These are phyloP conservation scores for Geotrypetes seraphini DNA, from an alignment of 2,797 vertebrate species.

Conservation along the genomic window DNA sequence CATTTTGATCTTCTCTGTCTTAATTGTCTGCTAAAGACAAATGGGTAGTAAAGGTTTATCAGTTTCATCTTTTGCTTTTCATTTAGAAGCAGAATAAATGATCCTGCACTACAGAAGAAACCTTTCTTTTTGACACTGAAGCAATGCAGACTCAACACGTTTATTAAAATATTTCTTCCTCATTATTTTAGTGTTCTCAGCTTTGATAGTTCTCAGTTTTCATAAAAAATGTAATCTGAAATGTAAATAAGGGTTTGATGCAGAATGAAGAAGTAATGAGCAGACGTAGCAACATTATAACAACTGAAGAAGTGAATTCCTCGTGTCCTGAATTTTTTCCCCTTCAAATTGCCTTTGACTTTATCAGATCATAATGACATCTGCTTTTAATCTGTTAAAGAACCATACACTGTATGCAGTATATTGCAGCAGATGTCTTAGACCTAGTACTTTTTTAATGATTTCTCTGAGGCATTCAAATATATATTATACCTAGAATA, in stretches of 20 bases:
- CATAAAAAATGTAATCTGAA: slow-evolving; percentile 83
- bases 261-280: slow-evolving; percentile 77
- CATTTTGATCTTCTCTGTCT: slow-evolving; percentile 80
- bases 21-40: slow-evolving; percentile 80
- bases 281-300: slow-evolving; percentile 63
- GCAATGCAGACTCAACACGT: slow-evolving; percentile 63
- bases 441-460: slow-evolving; percentile 57
- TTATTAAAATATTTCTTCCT: slow-evolving; percentile 76
- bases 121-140: slow-evolving; percentile 60
- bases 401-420: slow-evolving; percentile 61
- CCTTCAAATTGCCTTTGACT: slow-evolving; percentile 64
- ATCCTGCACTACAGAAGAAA: slow-evolving; percentile 58
- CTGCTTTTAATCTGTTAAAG: slow-evolving; percentile 70
- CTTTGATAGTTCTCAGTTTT: slow-evolving; percentile 68
- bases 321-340: slow-evolving; percentile 38
- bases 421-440: slow-evolving; percentile 61
- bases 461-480: slow-evolving; percentile 27
- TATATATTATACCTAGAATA: slow-evolving; percentile 21
- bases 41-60: slow-evolving; percentile 70
- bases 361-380: slow-evolving; percentile 57
- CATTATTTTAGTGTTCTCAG: slow-evolving; percentile 71
- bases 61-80: slow-evolving; percentile 70
- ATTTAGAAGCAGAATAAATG: slow-evolving; percentile 65
- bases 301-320: slow-evolving; percentile 77
- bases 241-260: slow-evolving; percentile 90